Evolutionary conservation across 2,888 invertebrate genomes (phyloP).

Genomic region (Athalia cordata): DNA sequence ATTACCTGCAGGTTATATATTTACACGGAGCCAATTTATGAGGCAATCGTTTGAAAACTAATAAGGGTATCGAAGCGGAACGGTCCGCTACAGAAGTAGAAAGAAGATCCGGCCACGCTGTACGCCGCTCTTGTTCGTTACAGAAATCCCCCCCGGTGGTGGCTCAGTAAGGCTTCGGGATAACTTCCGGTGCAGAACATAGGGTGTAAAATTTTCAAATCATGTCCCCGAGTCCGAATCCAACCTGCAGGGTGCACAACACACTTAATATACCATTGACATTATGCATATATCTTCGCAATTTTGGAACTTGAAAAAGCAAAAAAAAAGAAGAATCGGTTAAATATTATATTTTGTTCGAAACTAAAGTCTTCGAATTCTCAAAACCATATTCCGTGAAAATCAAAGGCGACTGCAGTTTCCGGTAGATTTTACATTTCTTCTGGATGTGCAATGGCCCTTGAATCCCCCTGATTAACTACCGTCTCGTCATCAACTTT

Average conservation of each 20-base stretch:
- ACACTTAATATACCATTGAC: no score
- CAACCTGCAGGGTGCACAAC: slow-evolving; percentile 22
- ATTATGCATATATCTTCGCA: no score
- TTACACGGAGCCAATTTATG: slow-evolving; percentile 13
- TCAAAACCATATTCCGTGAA: no score
- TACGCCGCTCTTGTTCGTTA: slow-evolving; percentile 22
- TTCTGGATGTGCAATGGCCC: no score
- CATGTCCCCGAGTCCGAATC: background rate
- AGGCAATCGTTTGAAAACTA: slow-evolving; percentile 7
- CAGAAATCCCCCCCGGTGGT: slow-evolving; percentile 9
- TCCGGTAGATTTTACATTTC: no score
- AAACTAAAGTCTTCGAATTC: no score
- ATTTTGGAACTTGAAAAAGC: no score
- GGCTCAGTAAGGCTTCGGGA: slow-evolving; percentile 22
- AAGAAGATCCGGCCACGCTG: slow-evolving; percentile 24
- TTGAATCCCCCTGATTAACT: no score
- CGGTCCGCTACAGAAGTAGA: background rate
- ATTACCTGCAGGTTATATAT: background rate
- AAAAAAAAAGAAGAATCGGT: no score
- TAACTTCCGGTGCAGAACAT: slow-evolving; percentile 30
- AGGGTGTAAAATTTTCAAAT: slow-evolving; percentile 21
- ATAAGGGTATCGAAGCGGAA: slow-evolving; percentile 22
- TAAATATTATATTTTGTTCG: no score
- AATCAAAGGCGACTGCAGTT: no score
- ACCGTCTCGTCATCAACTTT: background rate